These are phyloP conservation scores for Chalcosyrphus nemorum DNA, from an alignment of 2,888 invertebrate genomes.

Conservation along the genomic window DNA sequence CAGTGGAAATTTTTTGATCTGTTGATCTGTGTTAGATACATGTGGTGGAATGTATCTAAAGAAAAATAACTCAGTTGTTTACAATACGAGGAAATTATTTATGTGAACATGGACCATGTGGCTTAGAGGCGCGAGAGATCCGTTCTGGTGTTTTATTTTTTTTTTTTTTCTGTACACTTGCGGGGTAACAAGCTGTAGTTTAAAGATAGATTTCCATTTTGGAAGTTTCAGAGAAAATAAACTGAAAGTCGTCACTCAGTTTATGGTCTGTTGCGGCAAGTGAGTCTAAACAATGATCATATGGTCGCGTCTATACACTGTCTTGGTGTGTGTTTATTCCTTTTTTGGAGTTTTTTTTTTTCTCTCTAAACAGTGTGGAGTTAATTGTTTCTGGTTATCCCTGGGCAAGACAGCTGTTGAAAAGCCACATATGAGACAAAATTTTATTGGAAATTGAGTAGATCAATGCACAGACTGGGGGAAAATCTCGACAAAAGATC, in stretches of 20 bases:
- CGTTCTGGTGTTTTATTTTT: background rate
- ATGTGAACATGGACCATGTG: conserved; percentile 18
- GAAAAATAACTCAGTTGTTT: conserved; percentile 34
- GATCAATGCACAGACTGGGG: no score
- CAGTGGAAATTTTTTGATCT: conserved; percentile 6
- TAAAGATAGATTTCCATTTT: conserved; percentile 15
- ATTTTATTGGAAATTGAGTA: background rate
- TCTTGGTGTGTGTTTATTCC: conserved; percentile 14
- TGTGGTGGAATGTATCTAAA: background rate
- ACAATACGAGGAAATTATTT: conserved; percentile 18
- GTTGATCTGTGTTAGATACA: background rate
- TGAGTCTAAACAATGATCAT: conserved; percentile 14
- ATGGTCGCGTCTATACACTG: background rate
- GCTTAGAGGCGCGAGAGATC: conserved; percentile 15
- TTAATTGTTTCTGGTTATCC: conserved; percentile 30
- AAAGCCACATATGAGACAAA: conserved; percentile 15
- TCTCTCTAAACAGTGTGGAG: conserved; percentile 4
- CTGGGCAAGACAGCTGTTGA: conserved; percentile 12
- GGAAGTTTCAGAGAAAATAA: background rate
- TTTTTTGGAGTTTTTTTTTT: conserved; percentile 20
- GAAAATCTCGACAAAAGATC: no score
- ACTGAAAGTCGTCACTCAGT: background rate
- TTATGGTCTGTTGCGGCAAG: background rate
- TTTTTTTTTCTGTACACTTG: background rate
- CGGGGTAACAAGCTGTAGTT: conserved; percentile 1